A percentile compares a stretch with the other conserved stretches of the same genome.
Evolutionary conservation across 2,888 invertebrate genomes (phyloP).

Genomic region (Nymphalis urticae): DNA sequence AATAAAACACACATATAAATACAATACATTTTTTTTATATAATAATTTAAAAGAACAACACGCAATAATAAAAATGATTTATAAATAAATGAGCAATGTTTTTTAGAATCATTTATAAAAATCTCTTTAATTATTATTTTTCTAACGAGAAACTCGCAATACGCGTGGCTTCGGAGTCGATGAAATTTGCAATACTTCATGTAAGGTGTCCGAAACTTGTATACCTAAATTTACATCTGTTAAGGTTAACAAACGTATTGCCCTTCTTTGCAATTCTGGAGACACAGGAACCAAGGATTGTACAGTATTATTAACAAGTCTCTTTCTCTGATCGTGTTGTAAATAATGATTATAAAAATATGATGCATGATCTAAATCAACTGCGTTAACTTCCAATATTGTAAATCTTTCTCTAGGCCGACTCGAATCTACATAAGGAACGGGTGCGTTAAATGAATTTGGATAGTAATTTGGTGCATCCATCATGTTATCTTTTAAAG

Average conservation of each 20-base stretch:
- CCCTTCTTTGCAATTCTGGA: slow-evolving; percentile 86
- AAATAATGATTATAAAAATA: slow-evolving; percentile 84
- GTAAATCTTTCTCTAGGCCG: slow-evolving; percentile 47
- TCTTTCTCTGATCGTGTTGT: slow-evolving; percentile 39
- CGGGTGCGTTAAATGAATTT: slow-evolving; percentile 94
- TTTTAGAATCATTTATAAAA: too few relatives aligned
- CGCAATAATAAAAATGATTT: too few relatives aligned
- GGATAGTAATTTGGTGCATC: slow-evolving; percentile 96
- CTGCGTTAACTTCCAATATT: slow-evolving; percentile 49
- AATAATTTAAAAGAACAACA: too few relatives aligned
- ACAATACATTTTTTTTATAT: too few relatives aligned
- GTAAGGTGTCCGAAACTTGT: slow-evolving; percentile 39
- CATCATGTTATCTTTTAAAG: slow-evolving; percentile 87
- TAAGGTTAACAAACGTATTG: slow-evolving; percentile 88
- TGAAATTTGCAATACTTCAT: slow-evolving; percentile 19
- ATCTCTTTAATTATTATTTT: not conserved
- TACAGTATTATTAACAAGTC: slow-evolving; percentile 43
- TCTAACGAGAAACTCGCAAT: not conserved
- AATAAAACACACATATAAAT: too few relatives aligned
- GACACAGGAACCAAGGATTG: slow-evolving; percentile 35
- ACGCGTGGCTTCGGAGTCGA: slow-evolving; percentile 22
- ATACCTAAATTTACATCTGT: slow-evolving; percentile 88
- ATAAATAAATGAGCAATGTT: too few relatives aligned
- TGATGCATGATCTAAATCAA: slow-evolving; percentile 82
- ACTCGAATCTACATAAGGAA: slow-evolving; percentile 78